A percentile compares a stretch with the other conserved stretches of the same genome.
Conservation (phyloP, 2,888 invertebrate species). For the Metacarcinus magister region DNA sequence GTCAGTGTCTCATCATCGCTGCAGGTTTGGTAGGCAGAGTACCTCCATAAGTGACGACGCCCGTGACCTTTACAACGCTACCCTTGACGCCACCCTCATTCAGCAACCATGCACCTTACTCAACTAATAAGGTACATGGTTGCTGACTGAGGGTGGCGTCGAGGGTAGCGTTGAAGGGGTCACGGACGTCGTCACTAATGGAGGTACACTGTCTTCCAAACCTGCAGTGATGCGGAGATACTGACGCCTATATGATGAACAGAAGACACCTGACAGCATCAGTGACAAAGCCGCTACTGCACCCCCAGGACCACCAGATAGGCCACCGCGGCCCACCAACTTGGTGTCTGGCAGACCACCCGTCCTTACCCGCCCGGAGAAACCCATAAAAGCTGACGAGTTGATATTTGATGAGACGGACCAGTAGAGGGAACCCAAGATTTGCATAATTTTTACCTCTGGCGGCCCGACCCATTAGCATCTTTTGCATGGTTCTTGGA, state of each 20-base stretch:
- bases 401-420: conserved; percentile 77
- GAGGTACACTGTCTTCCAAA: background rate
- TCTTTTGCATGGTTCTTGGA: conserved; percentile 76
- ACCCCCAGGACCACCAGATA: conserved; percentile 50
- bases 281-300: background rate
- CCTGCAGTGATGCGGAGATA: background rate
- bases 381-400: conserved; percentile 73
- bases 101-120: background rate
- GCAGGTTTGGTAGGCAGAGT: background rate
- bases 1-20: background rate
- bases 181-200: background rate
- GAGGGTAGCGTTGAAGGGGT: background rate
- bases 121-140: background rate
- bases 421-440: conserved; percentile 62
- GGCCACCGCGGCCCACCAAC: conserved; percentile 62
- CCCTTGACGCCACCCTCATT: background rate
- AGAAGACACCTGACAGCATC: background rate
- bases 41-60: background rate
- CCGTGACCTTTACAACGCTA: background rate
- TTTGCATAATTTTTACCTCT: conserved; percentile 77
- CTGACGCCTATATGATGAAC: background rate
- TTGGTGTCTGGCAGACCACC: conserved; percentile 72
- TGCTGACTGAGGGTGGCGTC: background rate
- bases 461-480: conserved; percentile 68
- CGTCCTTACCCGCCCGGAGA: conserved; percentile 69